phyloP scores from a whole-genome alignment of 2,888 invertebrate genomes.

The Orthosia incerta region DNA sequence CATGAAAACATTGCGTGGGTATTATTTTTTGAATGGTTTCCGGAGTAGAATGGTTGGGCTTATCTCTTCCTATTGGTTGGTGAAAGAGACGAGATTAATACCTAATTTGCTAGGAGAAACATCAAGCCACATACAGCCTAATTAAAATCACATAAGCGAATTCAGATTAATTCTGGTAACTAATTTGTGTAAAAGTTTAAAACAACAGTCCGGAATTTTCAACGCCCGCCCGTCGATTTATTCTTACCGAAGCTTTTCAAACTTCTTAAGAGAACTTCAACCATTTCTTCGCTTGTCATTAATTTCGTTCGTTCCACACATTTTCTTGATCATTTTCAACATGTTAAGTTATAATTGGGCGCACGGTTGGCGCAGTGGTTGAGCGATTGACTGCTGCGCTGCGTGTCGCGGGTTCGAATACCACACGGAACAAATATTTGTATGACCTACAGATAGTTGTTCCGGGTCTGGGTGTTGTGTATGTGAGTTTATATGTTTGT shows the following conservation, averaged over 20 bases:
- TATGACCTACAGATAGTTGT: no score
- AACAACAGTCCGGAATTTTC: neutral
- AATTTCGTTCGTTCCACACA: conserved; percentile 21
- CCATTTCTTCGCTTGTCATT: conserved; percentile 12
- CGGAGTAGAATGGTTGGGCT: conserved; percentile 4
- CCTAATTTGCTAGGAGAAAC: neutral
- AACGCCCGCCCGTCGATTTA: conserved; percentile 5
- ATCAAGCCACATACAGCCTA: neutral
- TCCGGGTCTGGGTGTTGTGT: no score
- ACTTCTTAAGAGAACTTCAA: conserved; percentile 5
- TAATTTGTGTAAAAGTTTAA: neutral
- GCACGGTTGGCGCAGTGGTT: no score
- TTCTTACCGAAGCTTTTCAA: conserved; percentile 11
- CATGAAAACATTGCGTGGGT: conserved; percentile 1
- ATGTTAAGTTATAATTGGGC: neutral
- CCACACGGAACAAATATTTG: no score
- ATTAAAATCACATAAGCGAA: neutral
- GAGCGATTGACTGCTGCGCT: no score
- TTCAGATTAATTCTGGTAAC: neutral
- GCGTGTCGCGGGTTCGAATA: no score
- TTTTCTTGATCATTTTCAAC: neutral
- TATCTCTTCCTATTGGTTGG: conserved; percentile 6
- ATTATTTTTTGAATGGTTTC: conserved; percentile 27
- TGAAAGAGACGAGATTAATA: neutral
- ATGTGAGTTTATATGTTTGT: no score